Evolutionary conservation across 2,888 invertebrate species (phyloP).

Genomic region (Folsomia manolachei): DNA sequence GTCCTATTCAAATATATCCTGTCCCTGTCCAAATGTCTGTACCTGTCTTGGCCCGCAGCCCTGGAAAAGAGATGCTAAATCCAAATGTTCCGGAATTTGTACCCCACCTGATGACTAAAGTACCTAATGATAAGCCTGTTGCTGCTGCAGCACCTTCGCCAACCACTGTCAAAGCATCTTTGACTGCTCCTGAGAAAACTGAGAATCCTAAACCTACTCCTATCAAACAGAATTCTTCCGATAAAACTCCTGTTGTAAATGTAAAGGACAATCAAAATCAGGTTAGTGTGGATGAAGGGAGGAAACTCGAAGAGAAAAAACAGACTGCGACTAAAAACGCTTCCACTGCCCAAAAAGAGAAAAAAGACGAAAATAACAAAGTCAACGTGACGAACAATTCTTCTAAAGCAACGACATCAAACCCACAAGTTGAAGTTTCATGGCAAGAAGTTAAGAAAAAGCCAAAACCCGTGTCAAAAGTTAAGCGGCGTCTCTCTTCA

Average conservation of each 20-base stretch:
- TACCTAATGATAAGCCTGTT: neutral
- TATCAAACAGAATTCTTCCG: too few relatives aligned
- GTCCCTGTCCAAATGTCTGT: neutral
- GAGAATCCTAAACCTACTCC: neutral
- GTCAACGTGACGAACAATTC: neutral
- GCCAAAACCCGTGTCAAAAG: constrained; percentile 34
- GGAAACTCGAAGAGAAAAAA: neutral
- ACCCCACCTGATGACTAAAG: constrained; percentile 14
- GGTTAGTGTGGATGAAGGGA: neutral
- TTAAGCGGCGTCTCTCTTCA: constrained; percentile 5
- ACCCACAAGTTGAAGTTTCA: constrained; percentile 27
- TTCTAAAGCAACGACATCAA: neutral
- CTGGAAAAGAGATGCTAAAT: constrained; percentile 36
- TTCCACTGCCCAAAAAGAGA: neutral
- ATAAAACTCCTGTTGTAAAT: neutral
- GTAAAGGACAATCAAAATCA: neutral
- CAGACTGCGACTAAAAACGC: neutral
- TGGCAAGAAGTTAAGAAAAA: constrained; percentile 48
- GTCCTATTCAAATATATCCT: neutral
- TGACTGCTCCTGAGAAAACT: neutral
- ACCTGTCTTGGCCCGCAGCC: neutral
- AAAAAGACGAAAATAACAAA: neutral
- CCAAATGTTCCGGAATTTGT: constrained; percentile 42
- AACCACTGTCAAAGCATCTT: neutral
- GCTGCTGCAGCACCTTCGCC: neutral